Base-by-base conservation (phyloP, 2,888 invertebrate genomes). In the Dryomyza anilis region DNA sequence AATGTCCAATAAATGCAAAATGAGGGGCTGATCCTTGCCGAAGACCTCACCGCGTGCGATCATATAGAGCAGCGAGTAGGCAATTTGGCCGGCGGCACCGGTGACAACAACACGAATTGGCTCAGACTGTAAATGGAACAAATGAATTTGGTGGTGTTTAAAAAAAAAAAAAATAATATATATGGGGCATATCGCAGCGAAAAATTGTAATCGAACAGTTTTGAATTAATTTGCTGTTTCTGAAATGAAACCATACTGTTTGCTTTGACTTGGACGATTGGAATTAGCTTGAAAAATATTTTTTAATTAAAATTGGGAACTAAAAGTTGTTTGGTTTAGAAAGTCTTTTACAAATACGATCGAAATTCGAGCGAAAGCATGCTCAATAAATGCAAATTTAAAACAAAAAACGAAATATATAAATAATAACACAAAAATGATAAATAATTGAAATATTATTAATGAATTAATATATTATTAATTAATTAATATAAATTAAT, bases 41-140 rank as follows among this genome's bases (percentile, higher is more conserved):
- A 98, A 98, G 0, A 98, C 96, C 81, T 95, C 93, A 67, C 98
- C 99, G 76, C 95, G 95, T 14, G 95, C 95, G 72, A 99, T 88
- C 85, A 96, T 94, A 81, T 95, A 95, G 14, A 99, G 86, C 50
- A 99, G 85, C 2, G 98, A 98, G 84, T 99, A 99, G 67, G 96
- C 98, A 74, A 99, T 99, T 85, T 99, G 99, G 19, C 99, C 99
- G 67, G 98, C 99, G 74, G 99, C 99, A 68, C 99, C 99, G 62
- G 98, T 99, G 30, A 99, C 93, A 67, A 96, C 92, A 71, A 98
- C 95, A 85, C 90, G 91, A 78, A 98, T 91, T 79, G 96, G 93
- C 84, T 91, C 89, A 77, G 88, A 85, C 92, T 93, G 83, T 66
- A 87, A 86, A 59, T 19, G 64, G 30, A 63, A 46, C 27, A 58